Evolutionary conservation across 1,140 invertebrate genomes (phyloP), one percentile per base, ranked within the genome.

Genomic region (Babylonia areolata): DNA sequence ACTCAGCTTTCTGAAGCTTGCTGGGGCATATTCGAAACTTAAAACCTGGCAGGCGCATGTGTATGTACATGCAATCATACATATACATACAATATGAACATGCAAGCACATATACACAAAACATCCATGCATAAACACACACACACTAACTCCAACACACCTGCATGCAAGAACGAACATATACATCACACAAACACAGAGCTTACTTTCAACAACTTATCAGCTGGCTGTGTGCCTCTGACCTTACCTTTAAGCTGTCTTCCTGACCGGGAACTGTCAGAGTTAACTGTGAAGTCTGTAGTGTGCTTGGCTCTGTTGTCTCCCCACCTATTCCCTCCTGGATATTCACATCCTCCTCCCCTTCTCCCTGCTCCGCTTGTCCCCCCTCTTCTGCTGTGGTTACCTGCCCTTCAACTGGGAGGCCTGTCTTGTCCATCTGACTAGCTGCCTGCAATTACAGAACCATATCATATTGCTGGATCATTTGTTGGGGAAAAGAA

Each of bases 251-350:
- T 15, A 84, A 39, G 12, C 64, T 17, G 1, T 33, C 82, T 11
- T 73, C 82, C 31, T 84, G 82, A 35, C 82, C 64, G 15, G 82
- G 82, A 6, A 84, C 82, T n/a, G 82, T 46, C 37, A 84, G 82
- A 40, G 69, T 84, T 2, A 84, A 33, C 40, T 69, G 69, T 40
- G 82, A 84, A 39, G 31, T 69, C 35, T 6, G 37, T 54, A 35
- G 75, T 6, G 35, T 28, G 28, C 33, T 31, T 33, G 40, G 78
- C n/a, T 80, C 78, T 3, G 31, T 46, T 9, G 77, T 35, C 77
- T 79, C 77, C 42, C 28, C 40, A 35, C 40, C 69, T 33, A 39
- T 51, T n/a, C 37, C 28, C 69, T 40, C 28, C 78, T 80, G 78
- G 23, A 42, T 39, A 6, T 3, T 5, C 28, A 17, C 77, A 42